phyloP scores from a whole-genome alignment of 2,888 invertebrate species.

The Alsophila aescularia region DNA sequence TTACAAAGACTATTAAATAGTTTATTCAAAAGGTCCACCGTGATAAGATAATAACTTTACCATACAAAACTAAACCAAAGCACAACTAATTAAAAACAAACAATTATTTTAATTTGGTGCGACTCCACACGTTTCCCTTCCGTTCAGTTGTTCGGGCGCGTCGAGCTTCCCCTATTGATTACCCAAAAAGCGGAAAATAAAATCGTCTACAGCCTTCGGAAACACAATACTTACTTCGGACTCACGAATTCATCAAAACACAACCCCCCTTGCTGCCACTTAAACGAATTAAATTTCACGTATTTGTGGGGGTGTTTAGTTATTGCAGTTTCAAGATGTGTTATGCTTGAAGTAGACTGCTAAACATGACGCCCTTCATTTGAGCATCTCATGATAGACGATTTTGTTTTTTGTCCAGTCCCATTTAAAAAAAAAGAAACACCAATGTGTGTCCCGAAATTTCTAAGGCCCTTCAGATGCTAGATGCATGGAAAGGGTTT shows the following conservation, averaged over 20 bases:
- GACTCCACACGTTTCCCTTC: constrained; percentile 49
- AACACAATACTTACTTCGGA: constrained; percentile 70
- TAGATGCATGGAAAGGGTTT: no score
- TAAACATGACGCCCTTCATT: no score
- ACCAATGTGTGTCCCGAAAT: no score
- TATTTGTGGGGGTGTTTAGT: not conserved
- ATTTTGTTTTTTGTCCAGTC: no score
- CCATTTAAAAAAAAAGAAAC: no score
- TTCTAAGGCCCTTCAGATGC: no score
- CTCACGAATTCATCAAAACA: constrained; percentile 53
- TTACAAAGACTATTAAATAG: no score
- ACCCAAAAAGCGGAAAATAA: constrained; percentile 84
- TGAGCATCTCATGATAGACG: no score
- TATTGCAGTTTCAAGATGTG: not conserved
- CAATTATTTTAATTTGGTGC: constrained; percentile 12
- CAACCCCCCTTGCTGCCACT: constrained; percentile 49
- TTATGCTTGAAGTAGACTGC: not conserved
- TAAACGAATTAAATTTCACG: constrained; percentile 64
- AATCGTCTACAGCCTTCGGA: constrained; percentile 68
- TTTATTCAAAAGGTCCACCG: no score
- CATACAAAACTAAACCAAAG: no score
- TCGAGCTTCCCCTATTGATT: constrained; percentile 82
- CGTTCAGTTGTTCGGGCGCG: constrained; percentile 66
- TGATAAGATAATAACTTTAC: no score
- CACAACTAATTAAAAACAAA: no score